phyloP scores from a whole-genome alignment of 1,140 invertebrate species.

The Megalopta genalis region DNA sequence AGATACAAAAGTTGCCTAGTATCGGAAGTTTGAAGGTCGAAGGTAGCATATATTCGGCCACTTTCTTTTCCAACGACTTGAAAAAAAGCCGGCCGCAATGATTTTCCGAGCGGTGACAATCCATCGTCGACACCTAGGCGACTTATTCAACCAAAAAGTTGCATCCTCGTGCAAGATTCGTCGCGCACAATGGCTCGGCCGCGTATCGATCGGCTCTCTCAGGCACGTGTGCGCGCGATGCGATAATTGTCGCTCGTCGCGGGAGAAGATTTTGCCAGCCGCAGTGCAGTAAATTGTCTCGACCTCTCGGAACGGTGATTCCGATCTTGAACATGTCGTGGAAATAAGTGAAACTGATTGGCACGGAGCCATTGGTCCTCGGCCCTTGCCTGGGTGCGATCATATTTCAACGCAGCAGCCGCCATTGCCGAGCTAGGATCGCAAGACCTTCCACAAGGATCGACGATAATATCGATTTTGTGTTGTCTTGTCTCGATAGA shows the following conservation, averaged over 20 bases:
- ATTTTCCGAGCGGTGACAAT: no score
- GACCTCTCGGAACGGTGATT: conserved; percentile 46
- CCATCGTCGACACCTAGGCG: no score
- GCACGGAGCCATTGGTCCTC: conserved; percentile 35
- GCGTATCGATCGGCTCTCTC: conserved; percentile 22
- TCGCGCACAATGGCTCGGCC: neutral
- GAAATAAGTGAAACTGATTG: conserved; percentile 44
- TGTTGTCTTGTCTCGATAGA: no score
- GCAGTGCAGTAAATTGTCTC: conserved; percentile 49
- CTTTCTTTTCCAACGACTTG: no score
- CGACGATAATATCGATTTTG: no score
- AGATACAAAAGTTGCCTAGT: no score
- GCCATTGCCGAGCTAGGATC: no score
- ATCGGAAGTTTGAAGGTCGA: no score
- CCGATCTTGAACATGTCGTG: conserved; percentile 43
- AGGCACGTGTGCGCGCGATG: conserved; percentile 27
- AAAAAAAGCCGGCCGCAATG: no score
- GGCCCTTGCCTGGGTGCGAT: neutral
- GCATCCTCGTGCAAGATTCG: conserved; percentile 7
- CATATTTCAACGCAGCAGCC: no score
- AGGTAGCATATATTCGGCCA: no score
- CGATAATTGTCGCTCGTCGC: conserved; percentile 39
- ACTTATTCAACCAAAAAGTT: neutral
- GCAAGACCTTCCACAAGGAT: no score
- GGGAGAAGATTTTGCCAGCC: conserved; percentile 40